A percentile compares a stretch with the other conserved stretches of the same genome.
Evolutionary conservation across 2,113 vertebrate species (phyloP).

Genomic region (Heterochromis multidens): DNA sequence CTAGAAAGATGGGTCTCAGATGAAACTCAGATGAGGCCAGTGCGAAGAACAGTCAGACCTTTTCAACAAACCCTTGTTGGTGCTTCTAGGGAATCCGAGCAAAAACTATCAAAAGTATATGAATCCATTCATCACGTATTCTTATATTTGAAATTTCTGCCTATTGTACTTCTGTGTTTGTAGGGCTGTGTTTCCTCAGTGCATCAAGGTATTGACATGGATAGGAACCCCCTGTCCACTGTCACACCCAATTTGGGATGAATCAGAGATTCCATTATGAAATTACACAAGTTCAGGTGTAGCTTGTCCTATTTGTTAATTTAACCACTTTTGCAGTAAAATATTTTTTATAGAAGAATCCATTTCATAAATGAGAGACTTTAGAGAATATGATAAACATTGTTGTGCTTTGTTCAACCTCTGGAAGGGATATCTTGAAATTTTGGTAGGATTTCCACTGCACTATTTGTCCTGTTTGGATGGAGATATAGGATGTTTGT

Average conservation of each 20-base stretch:
- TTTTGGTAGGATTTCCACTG: neutral
- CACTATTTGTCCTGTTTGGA: neutral
- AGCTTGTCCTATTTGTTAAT: neutral
- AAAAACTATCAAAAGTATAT: neutral
- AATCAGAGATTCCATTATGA: neutral
- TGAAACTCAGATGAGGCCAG: neutral
- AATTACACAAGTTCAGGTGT: neutral
- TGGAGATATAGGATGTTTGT: neutral
- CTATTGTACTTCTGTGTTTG: too few relatives aligned
- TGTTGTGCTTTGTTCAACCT: neutral
- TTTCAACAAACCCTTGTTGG: neutral
- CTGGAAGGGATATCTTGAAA: neutral
- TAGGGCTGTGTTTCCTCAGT: too few relatives aligned
- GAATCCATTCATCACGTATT: too few relatives aligned
- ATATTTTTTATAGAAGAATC: neutral
- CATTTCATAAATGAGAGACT: neutral
- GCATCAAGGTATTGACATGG: too few relatives aligned
- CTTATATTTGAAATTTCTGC: too few relatives aligned
- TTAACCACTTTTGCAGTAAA: neutral
- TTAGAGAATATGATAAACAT: neutral
- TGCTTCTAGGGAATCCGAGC: neutral
- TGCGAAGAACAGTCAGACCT: neutral
- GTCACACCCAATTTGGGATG: neutral
- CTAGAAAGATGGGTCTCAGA: neutral
- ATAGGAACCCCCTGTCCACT: neutral